phyloP scores from a whole-genome alignment of 2,113 vertebrate species.

The Pangasianodon hypophthalmus region DNA sequence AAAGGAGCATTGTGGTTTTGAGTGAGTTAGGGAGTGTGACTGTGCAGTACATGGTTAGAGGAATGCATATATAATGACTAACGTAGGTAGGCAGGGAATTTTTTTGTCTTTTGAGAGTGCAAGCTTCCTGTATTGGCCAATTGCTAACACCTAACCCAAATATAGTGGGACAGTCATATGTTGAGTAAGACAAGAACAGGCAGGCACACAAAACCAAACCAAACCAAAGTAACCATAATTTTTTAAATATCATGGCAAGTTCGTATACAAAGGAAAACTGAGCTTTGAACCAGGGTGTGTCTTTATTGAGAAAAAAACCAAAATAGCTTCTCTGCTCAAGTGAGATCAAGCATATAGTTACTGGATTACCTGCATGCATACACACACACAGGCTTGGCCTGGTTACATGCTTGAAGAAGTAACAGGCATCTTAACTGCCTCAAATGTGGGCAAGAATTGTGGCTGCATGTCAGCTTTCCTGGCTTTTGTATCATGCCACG shows the following conservation, averaged over 20 bases:
- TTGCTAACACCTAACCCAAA: conserved; percentile 1
- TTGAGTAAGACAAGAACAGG: background rate
- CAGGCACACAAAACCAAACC: background rate
- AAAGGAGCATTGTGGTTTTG: background rate
- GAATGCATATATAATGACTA: background rate
- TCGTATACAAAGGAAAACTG: background rate
- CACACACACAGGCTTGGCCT: conserved; percentile 12
- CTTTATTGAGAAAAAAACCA: background rate
- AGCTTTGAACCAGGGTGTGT: background rate
- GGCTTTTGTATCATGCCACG: background rate
- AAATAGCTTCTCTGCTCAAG: background rate
- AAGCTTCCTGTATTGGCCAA: conserved; percentile 27
- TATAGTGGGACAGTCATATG: background rate
- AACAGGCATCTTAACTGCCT: conserved; percentile 28
- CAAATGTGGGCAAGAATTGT: background rate
- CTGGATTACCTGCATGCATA: conserved; percentile 31
- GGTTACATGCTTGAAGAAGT: conserved; percentile 33
- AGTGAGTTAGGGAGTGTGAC: background rate
- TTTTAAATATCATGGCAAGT: background rate
- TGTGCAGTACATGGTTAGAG: background rate
- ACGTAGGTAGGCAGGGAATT: background rate
- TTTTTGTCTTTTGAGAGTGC: background rate
- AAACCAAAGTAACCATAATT: background rate
- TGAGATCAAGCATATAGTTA: conserved; percentile 19
- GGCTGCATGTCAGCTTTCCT: background rate